Evolutionary conservation across 53 echinoderm and acorn worm species (phyloP).

Genomic region (Mesocentrotus franciscanus): DNA sequence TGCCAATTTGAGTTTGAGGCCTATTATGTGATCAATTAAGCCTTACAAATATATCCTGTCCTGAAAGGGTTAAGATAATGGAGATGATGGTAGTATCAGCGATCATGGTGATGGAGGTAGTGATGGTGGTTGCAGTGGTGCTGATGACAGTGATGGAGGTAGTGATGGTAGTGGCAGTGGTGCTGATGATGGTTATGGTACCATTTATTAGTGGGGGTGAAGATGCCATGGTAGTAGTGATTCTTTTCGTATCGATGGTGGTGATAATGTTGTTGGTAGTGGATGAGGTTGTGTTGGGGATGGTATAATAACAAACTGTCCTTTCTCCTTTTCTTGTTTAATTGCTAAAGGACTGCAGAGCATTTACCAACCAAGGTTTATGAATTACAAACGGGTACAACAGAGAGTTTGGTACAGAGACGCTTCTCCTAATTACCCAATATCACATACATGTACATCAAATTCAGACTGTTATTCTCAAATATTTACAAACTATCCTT

Average conservation of each 20-base stretch:
- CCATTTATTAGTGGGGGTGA: neutral
- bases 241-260: neutral
- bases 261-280: neutral
- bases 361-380: slow-evolving; percentile 84
- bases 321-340: slow-evolving; percentile 36
- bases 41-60: neutral
- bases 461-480: neutral
- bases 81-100: neutral
- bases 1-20: slow-evolving; percentile 56
- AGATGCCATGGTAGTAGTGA: neutral
- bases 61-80: neutral
- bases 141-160: neutral
- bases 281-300: neutral
- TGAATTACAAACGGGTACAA: slow-evolving; percentile 96
- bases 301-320: neutral
- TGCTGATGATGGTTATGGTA: slow-evolving; percentile 1
- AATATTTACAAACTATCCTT: neutral
- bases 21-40: slow-evolving; percentile 85
- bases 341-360: slow-evolving; percentile 61
- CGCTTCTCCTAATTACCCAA: neutral
- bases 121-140: neutral
- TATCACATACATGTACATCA: neutral
- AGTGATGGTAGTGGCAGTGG: neutral
- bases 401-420: slow-evolving; percentile 58
- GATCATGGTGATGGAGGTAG: neutral